These are phyloP conservation scores for human DNA, from an alignment of 2,113 vertebrate species.

Conservation along the genomic window GRCh38 chr1:44817001-44817500, in stretches of 20 bases:
- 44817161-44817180: constrained; percentile 10
- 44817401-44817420: not conserved
- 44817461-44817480: not conserved
- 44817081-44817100: not conserved
- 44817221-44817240: not conserved
- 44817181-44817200: not conserved
- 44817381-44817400: not conserved
- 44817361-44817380: not conserved
- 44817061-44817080: not conserved
- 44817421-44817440: not conserved
- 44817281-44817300: not conserved
- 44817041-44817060: not conserved
- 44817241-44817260: not conserved
- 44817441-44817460: not conserved
- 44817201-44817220: not conserved
- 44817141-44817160: not conserved
- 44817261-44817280: not conserved
- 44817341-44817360: not conserved
- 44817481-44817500: not conserved
- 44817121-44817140: not conserved
- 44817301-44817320: constrained; percentile 5
- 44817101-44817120: not conserved
- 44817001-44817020: not conserved
- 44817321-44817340: not conserved
- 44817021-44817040: not conserved